Base-by-base conservation (phyloP, 2,113 vertebrate genomes). In the Tricholaema leucomelas region DNA sequence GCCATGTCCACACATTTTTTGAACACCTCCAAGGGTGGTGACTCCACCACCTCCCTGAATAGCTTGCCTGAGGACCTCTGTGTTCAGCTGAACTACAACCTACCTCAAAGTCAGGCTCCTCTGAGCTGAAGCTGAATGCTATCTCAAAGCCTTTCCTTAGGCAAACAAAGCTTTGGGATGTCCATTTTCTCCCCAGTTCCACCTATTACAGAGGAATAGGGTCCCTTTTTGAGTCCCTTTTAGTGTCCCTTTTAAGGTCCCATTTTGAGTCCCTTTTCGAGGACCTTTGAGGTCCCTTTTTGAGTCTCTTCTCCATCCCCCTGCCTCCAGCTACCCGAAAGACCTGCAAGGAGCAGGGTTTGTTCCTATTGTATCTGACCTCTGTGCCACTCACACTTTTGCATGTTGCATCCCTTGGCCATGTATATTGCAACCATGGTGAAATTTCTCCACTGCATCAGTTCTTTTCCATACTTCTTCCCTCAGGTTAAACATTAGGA, bases 361-460 rank as follows among this genome's bases (percentile, higher is more conserved):
- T 65, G 65, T 13, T 7, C 5, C 56, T 28, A 6, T 36, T 1
- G 0, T 21, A 13, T 24, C 56, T 87, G 71, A 9, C 52, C 5
- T 0, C 8, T 3, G 31, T 66, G 33, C 20, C 20, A 3, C 31
- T 55, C 63, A 17, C 11, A 18, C 23, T 6, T 12, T 24, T 40
- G 42, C 31, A 23, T 16, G 1, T 52, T 10, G 33, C 35, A 12
- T 3, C 20, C 28, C 25, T 66, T 59, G 59, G 52, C 58, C 33
- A 0, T 0, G 1, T 30, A 25, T 44, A 0, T 35, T 33, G 67
- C 30, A 42, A 15, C 81, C 33, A 44, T 50, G 23, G 23, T 50
- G 23, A 50, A 24, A 13, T 50, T 50, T 50, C 48, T 50, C 48
- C 48, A 24, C 48, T 50, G 48, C 48, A 50, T 50, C 48, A 50